Evolutionary conservation across 2,888 invertebrate species (phyloP), one percentile per base, ranked within the genome.

Genomic region (Stenolophus ochropezus): DNA sequence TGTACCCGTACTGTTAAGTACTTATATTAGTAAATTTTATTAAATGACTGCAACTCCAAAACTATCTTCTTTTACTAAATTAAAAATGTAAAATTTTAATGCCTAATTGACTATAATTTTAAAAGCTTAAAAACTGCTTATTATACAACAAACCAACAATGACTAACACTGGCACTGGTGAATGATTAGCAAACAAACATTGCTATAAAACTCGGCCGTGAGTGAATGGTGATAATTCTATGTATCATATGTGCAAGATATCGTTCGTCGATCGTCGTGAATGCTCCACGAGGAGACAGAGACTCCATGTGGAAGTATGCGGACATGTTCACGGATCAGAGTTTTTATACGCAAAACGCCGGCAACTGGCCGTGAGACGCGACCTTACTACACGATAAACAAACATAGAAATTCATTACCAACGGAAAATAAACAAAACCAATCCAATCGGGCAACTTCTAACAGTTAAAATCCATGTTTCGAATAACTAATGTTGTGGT

Each of bases 151-250:
- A 18, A 14, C n/a, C n/a, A n/a, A n/a, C n/a, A n/a, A n/a, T n/a
- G n/a, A n/a, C n/a, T n/a, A n/a, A n/a, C 11, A 18, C n/a, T 16
- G 33, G 16, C 8, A 69, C 5, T 18, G 5, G 8, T 8, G 5
- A 56, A 11, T 33, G 11, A 27, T 69, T 69, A 69, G 33, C 33
- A 33, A 18, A 69, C 33, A 33, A 69, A 69, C 33, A 69, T 27
- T 69, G 65, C 65, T 33, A 69, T 69, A 69, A 69, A 69, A 69
- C 3, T 14, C 16, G 27, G 16, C 33, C 33, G 33, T 69, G 65
- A 69, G 65, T 69, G 65, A 69, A 14, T 27, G 65, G 65, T 33
- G 65, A 69, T 69, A 69, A 33, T 33, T 69, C 33, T 33, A 11
- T 33, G 16, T 33, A 33, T 42, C 33, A 42, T 33, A 8, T 33